Base-by-base conservation (phyloP, 2,888 invertebrate species). In the Saturnia pavonia region DNA sequence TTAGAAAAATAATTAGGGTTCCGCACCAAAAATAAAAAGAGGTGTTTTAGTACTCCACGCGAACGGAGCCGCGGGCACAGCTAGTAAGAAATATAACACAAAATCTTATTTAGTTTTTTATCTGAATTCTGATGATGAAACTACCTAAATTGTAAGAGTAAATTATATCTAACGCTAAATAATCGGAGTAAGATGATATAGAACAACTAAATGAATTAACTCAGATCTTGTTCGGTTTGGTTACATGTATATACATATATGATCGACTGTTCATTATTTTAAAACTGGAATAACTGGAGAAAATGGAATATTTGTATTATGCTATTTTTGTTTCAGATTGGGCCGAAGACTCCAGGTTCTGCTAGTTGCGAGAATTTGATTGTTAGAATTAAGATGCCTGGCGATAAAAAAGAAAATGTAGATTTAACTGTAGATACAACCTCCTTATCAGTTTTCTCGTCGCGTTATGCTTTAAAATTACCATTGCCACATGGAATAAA, bases 311-410 rank as follows among this genome's bases (percentile, higher is more conserved):
- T 14, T 60, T 14, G 12, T 65, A 40, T 40, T 65, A 7, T 65
- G 40, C 16, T 16, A n/a, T 7, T 71, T 69, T 73, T 57, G 11
- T 60, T 77, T 34, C 91, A 97, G 96, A 96, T 98, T 94, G 96
- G 97, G 0, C 96, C 96, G 73, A 97, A 97, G 86, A 97, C 96
- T 0, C 95, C 96, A 25, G 92, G 96, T 1, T 96, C 97, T 0
- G 95, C 97, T 4, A 97, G 98, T 82, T 98, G 98, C 89, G 98
- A 99, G 88, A 96, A 97, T 86, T 96, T 99, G 89, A 94, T 97
- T n/a, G 92, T 99, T 40, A 95, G 95, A 73, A 95, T 98, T 22
- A 92, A 95, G 78, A 91, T 99, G 85, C 97, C 97, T 0, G 96
- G 95, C 2, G 98, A 98, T 83, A 95, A 95, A 73, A 95, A 95